Evolutionary conservation across 2,113 vertebrate genomes (phyloP).

Genomic region (Fulmarus glacialis): DNA sequence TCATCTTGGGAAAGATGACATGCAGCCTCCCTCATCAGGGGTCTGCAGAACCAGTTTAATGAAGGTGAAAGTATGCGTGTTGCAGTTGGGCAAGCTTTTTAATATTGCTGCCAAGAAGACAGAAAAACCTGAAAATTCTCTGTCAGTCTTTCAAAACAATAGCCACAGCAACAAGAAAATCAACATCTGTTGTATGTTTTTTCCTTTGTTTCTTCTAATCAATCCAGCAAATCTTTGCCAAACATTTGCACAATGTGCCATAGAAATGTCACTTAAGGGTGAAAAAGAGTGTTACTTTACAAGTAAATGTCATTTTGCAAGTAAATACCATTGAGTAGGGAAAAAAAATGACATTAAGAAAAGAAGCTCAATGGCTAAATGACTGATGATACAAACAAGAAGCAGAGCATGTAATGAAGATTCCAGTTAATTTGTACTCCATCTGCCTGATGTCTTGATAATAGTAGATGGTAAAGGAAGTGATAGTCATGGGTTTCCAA

Average conservation of each 20-base stretch:
- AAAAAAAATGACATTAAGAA: conserved; percentile 17
- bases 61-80: not conserved
- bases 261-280: conserved; percentile 74
- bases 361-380: not conserved
- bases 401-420: not conserved
- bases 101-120: conserved; percentile 53
- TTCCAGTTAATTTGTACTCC: not conserved
- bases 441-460: not conserved
- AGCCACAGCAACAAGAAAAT: conserved; percentile 67
- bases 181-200: conserved; percentile 62
- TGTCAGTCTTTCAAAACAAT: conserved; percentile 71
- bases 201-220: conserved; percentile 58
- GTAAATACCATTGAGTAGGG: conserved; percentile 64
- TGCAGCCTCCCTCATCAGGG: not conserved
- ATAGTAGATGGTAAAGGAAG: not conserved
- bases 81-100: not conserved
- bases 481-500: not conserved
- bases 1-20: not conserved
- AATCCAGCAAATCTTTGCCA: conserved; percentile 73
- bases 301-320: conserved; percentile 77
- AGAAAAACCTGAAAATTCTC: conserved; percentile 51
- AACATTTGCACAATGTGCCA: conserved; percentile 68
- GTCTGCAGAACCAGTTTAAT: conserved; percentile 6
- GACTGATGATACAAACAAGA: not conserved
- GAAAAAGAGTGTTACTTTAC: conserved; percentile 70